These are phyloP conservation scores for Arrhopalites spinosus DNA, from an alignment of 2,888 invertebrate genomes.

Conservation along the genomic window DNA sequence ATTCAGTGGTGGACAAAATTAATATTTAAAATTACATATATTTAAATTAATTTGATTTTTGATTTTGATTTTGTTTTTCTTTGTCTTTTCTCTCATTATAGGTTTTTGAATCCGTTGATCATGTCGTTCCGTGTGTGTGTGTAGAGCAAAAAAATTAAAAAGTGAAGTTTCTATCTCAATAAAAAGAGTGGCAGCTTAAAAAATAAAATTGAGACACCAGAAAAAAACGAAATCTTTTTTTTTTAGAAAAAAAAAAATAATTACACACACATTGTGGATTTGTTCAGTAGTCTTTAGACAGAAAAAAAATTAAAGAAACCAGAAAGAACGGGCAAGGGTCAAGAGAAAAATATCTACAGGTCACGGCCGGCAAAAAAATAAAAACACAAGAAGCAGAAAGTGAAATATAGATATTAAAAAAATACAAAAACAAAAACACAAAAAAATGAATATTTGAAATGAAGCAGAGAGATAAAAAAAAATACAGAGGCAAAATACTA, in stretches of 20 bases:
- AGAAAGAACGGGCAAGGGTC: too few species aligned
- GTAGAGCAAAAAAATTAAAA: too few species aligned
- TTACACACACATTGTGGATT: too few species aligned
- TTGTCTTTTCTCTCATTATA: slow-evolving; percentile 3
- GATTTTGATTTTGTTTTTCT: slow-evolving; percentile 13
- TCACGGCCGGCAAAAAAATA: too few species aligned
- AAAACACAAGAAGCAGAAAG: too few species aligned
- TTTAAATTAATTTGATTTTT: not conserved
- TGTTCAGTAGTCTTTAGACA: too few species aligned
- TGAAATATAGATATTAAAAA: not conserved
- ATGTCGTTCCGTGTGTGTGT: slow-evolving; percentile 29
- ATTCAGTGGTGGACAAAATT: too few species aligned
- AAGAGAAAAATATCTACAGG: too few species aligned
- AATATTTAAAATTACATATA: not conserved
- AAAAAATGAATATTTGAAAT: not conserved
- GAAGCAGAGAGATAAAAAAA: slow-evolving; percentile 15
- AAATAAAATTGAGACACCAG: not conserved
- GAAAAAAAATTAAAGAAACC: too few species aligned
- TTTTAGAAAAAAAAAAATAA: too few species aligned
- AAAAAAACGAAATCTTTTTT: not conserved
- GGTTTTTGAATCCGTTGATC: slow-evolving; percentile 28
- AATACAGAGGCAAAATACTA: slow-evolving; percentile 25
- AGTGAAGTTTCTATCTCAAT: slow-evolving; percentile 29
- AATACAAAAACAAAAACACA: not conserved
- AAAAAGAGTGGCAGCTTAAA: slow-evolving; percentile 19